Evolutionary conservation across 2,888 invertebrate species (phyloP).

Genomic region (Mesoligia furuncula): DNA sequence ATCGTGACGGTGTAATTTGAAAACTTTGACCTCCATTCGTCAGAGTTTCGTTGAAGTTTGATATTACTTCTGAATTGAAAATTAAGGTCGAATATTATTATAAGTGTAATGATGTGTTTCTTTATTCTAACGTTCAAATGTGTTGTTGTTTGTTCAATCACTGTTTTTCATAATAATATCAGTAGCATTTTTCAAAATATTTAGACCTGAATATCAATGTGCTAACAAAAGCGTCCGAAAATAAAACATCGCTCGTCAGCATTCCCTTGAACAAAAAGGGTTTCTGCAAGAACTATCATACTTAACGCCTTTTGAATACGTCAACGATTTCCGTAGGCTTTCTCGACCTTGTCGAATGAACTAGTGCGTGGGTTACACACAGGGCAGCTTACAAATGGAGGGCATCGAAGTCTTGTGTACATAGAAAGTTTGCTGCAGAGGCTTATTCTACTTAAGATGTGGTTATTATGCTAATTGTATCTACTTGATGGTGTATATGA

Average conservation of each 20-base stretch:
- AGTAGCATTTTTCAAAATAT: no score
- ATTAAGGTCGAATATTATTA: background rate
- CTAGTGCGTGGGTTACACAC: background rate
- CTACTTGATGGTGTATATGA: background rate
- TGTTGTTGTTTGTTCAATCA: background rate
- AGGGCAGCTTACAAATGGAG: background rate
- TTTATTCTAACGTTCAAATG: background rate
- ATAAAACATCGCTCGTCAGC: conserved; percentile 15
- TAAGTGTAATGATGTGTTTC: background rate
- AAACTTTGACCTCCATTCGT: conserved; percentile 9
- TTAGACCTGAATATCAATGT: background rate
- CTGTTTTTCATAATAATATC: no score
- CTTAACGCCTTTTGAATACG: conserved; percentile 28
- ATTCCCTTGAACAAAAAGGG: conserved; percentile 17
- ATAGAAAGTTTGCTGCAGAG: background rate
- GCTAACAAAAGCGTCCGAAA: conserved; percentile 1
- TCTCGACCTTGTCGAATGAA: conserved; percentile 2
- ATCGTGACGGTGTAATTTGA: conserved; percentile 17
- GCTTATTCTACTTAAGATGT: background rate
- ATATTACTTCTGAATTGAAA: background rate
- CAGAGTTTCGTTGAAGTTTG: conserved; percentile 7
- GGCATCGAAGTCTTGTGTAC: background rate
- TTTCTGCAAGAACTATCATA: conserved; percentile 33
- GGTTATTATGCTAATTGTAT: background rate
- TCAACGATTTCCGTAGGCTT: conserved; percentile 23